Evolutionary conservation across 2,113 vertebrate species (phyloP), one percentile per base, ranked within the genome.

Genomic region (Kryptolebias marmoratus): DNA sequence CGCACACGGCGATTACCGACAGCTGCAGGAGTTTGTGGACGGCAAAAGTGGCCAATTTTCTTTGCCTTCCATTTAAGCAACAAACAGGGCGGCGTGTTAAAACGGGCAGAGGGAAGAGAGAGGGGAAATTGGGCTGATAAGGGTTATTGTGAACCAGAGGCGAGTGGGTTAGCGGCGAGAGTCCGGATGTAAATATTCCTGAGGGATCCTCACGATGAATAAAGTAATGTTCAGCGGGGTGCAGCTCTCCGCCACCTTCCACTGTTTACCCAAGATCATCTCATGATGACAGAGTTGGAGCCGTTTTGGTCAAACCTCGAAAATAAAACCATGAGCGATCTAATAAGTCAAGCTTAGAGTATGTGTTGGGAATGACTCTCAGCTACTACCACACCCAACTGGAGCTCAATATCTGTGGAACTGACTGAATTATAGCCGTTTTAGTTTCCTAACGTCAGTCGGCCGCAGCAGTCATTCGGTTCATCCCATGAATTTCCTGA

Each of bases 21-120:
- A 94, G 92, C 93, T 94, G 93, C 87, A 69, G 90, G 92, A 92
- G 91, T 93, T 93, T 93, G 83, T 81, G 89, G 91, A 80, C 83
- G 52, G 88, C 79, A 84, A 94, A 94, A 94, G 91, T 94, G 94
- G 90, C 87, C 93, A 94, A 94, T 94, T 94, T 94, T 93, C 92
- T 91, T 87, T 87, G 84, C 84, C 89, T 90, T 87, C 89, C 92
- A 93, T 93, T 93, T 92, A 93, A 93, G 92, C 91, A 93, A 92
- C 90, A 93, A 93, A 93, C 92, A 93, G 88, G 88, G 88, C 77
- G 61, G 85, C 74, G 77, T 93, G 88, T 91, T 92, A 91, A 92
- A 92, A 85, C 72, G 88, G 86, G 72, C 72, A 60, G 53, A 73
- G 75, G 72, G 74, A 61, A 74, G 72, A 79, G 87, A 75, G 81